phyloP scores from a whole-genome alignment of 2,113 vertebrate species.

The Etia nguti region DNA sequence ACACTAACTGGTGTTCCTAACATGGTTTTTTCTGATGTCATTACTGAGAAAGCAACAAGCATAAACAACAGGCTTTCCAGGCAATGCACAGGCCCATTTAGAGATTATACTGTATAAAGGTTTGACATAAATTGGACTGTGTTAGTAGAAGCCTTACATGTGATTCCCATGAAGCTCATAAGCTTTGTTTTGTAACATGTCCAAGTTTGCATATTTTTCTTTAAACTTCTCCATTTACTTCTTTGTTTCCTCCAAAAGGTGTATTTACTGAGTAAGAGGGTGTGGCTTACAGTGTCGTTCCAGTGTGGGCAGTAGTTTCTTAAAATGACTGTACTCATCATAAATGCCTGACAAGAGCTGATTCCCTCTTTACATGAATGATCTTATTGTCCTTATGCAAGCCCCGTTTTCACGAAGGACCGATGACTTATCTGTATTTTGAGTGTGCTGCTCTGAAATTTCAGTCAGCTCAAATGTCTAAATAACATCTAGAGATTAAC shows the following conservation, averaged over 20 bases:
- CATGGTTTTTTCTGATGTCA: not conserved
- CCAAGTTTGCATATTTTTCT: not conserved
- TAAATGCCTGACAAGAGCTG: not conserved
- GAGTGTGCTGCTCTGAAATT: not conserved
- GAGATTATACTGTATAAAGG: not conserved
- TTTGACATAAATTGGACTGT: not conserved
- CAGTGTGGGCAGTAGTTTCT: not conserved
- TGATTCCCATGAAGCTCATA: not conserved
- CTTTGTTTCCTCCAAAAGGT: not conserved
- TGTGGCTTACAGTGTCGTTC: not conserved
- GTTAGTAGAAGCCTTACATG: not conserved
- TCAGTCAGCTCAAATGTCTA: not conserved
- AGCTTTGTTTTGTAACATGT: not conserved
- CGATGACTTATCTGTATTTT: not conserved
- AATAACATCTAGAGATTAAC: not conserved
- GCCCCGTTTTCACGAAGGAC: not conserved
- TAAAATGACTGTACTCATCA: not conserved
- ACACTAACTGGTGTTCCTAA: not conserved
- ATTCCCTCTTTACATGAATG: slow-evolving; percentile 12
- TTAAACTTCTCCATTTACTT: not conserved
- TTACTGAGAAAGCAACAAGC: not conserved
- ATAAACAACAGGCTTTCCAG: not conserved
- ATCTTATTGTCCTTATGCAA: slow-evolving; percentile 20
- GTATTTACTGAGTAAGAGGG: not conserved
- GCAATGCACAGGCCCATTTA: not conserved